Base-by-base conservation (phyloP, 2,888 invertebrate species). In the Athalia rosae region DNA sequence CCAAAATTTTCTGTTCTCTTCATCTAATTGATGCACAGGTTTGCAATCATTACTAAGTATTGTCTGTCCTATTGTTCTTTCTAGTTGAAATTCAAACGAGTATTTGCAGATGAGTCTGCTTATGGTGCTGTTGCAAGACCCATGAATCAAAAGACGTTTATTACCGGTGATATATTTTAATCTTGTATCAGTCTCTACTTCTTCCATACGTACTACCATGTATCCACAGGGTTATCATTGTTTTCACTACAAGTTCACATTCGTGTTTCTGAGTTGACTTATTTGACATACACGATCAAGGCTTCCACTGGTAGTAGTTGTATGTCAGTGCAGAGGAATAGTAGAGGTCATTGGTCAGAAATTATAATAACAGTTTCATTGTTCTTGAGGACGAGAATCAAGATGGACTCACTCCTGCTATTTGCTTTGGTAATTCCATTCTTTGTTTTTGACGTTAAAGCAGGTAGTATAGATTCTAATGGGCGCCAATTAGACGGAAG, bases 261-360 rank as follows among this genome's bases (percentile, higher is more conserved):
- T 28, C 28, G 28, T 11, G 53, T 0, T 53, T 53, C n/a, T 7
- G 4, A 4, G 4, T 53, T 53, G n/a, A 11, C n/a, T 53, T 9
- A 53, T 11, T 53, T 53, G 53, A 58, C n/a, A 8, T 45, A 71
- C 45, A 58, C 45, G 13, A 28, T 58, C 9, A 13, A 13, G 13
- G 58, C 4, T 28, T 28, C 28, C 8, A 69, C 6, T n/a, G 41
- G 41, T 71, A 28, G 41, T 53, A 48, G 41, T 50, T 67, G 11
- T 45, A 58, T 43, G 15, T 71, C 13, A 45, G 56, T 45, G 71
- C 4, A 0, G 15, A n/a, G 50, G 58, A 71, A 13, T 15, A 56
- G 8, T 58, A 43, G 58, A 13, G 71, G 71, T 58, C 71, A 71
- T 58, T 13, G 45, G n/a, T 71, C 56, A n/a, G 13, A 8, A 45